A percentile compares a stretch with the other conserved stretches of the same genome.
phyloP scores from a whole-genome alignment of 2,888 invertebrate genomes.

The Choreutis nemorana region DNA sequence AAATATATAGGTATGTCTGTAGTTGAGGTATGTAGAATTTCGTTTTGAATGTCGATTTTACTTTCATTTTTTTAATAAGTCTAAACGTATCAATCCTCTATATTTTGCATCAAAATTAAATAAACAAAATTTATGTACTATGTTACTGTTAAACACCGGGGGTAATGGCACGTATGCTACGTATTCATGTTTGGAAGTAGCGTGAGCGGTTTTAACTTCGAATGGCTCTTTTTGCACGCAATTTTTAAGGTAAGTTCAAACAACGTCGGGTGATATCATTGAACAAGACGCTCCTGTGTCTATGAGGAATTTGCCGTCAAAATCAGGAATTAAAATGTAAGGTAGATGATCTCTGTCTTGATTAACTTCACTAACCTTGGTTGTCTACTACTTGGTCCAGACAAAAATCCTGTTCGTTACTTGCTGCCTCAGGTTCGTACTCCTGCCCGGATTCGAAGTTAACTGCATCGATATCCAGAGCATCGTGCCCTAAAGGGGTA shows the following conservation, averaged over 20 bases:
- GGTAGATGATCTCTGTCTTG: conserved; percentile 9
- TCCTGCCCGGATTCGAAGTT: not conserved
- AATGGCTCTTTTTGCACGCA: conserved; percentile 19
- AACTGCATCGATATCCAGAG: no score
- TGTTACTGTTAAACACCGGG: conserved; percentile 12
- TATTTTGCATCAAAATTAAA: conserved; percentile 18
- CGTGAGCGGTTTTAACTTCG: conserved; percentile 33
- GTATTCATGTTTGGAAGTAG: conserved; percentile 18
- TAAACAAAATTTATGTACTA: conserved; percentile 16
- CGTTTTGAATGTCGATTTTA: conserved; percentile 17
- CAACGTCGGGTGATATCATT: conserved; percentile 10
- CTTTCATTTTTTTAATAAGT: conserved; percentile 6
- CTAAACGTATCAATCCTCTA: conserved; percentile 3
- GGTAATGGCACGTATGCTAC: conserved; percentile 10
- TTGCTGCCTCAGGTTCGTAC: not conserved
- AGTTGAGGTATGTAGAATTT: conserved; percentile 9
- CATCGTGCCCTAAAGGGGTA: no score
- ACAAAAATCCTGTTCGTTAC: conserved; percentile 4
- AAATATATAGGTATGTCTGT: conserved; percentile 12
- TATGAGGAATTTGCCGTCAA: conserved; percentile 15
- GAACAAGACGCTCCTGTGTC: conserved; percentile 16
- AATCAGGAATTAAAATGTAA: conserved; percentile 13
- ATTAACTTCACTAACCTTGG: conserved; percentile 4
- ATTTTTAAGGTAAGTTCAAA: conserved; percentile 5
- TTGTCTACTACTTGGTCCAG: not conserved